Base-by-base conservation (phyloP, 2,797 vertebrate species). In the Aphelocoma californica region DNA sequence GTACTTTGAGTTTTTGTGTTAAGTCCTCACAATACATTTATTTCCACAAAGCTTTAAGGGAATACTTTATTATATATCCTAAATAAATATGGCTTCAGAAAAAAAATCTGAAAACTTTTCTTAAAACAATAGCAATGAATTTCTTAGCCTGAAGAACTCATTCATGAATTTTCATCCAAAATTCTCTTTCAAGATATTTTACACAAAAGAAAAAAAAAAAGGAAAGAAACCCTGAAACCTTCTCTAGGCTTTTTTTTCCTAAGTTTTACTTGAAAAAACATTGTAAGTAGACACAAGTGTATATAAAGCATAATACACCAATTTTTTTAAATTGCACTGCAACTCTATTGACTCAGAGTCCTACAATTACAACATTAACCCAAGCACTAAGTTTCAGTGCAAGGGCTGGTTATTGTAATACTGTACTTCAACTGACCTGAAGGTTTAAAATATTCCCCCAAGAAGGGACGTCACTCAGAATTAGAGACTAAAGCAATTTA, bases 191-290 rank as follows among this genome's bases (percentile, higher is more conserved):
- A 51, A 79, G 16, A 25, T 67, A 57, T 17, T 50, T 40, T 17
- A 28, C 7, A 47, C 45, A 23, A 25, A 48, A 48, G 25, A 48
- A 15, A 1, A 20, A 69, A 8, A 44, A 31, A 23, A 32, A 7
- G 0, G 1, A 6, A 34, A 18, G 7, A 36, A 40, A 14, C 1
- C 0, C 17, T 32, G 20, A 64, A 64, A 57, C 7, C 4, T 58
- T 36, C 11, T n/a, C 34, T 15, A 31, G 5, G 7, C 11, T 20
- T 80, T 77, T 65, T n/a, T 31, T 64, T 84, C 57, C 7, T 20
- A 75, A 51, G 12, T 50, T 85, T 81, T 56, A 78, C 21, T 86
- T 81, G 20, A 13, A 92, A 91, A 71, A 61, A 28, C 8, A 42
- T 2, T 61, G 4, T 13, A 62, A 47, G 6, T 40, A 77, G 12